Evolutionary conservation across 2,797 vertebrate genomes (phyloP).

Genomic region (Myotis findleyi): DNA sequence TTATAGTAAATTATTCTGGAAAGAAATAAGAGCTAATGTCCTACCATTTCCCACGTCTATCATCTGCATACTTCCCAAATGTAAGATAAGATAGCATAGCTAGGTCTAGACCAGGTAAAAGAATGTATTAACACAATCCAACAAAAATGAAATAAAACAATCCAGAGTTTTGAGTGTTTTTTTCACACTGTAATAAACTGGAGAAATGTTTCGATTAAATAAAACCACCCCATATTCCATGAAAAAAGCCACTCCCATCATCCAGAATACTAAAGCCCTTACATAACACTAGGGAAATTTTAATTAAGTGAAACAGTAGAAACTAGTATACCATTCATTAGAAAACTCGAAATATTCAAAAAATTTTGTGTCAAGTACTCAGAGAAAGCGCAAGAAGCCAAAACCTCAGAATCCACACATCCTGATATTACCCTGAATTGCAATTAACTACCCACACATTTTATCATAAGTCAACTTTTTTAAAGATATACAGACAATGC

Average conservation of each 20-base stretch:
- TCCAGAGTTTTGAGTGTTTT: slow-evolving; percentile 61
- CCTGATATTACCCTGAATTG: slow-evolving; percentile 63
- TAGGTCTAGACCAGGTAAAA: slow-evolving; percentile 55
- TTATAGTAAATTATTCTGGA: neutral
- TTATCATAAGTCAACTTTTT: slow-evolving; percentile 54
- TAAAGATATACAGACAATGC: slow-evolving; percentile 60
- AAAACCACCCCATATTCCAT: slow-evolving; percentile 50
- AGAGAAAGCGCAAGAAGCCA: slow-evolving; percentile 59
- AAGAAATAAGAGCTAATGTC: neutral
- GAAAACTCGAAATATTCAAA: slow-evolving; percentile 58
- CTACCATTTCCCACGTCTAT: slow-evolving; percentile 37
- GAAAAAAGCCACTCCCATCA: slow-evolving; percentile 50
- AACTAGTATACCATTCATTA: slow-evolving; percentile 63
- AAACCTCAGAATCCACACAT: slow-evolving; percentile 61
- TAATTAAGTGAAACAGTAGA: slow-evolving; percentile 66
- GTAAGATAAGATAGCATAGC: slow-evolving; percentile 56
- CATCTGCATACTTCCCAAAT: slow-evolving; percentile 48
- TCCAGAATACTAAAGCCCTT: slow-evolving; percentile 66
- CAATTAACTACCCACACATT: slow-evolving; percentile 67
- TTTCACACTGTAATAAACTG: slow-evolving; percentile 67
- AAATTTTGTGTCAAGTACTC: slow-evolving; percentile 28
- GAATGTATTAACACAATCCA: slow-evolving; percentile 67
- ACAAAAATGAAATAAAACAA: slow-evolving; percentile 69
- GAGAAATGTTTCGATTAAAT: slow-evolving; percentile 61
- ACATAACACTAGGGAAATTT: slow-evolving; percentile 61